Evolutionary conservation across 92 coral and sea anemone species (phyloP), one percentile per base, ranked within the genome.

Genomic region (Diadumene lineata): DNA sequence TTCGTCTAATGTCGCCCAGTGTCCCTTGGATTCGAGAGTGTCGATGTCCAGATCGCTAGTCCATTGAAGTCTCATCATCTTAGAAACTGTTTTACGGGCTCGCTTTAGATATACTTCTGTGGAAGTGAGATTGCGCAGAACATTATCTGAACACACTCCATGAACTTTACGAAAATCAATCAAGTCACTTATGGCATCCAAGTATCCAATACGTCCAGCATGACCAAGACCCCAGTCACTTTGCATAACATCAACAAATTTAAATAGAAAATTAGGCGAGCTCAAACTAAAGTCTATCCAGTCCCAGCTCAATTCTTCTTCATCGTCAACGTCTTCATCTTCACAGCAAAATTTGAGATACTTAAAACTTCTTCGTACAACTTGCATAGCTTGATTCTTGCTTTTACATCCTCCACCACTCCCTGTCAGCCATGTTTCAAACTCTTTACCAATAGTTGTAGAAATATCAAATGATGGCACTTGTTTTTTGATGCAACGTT

Each of bases 1-100:
- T 58, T 85, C 90, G 15, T 44, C 64, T 67, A 80, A 34, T 11
- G 86, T 85, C 31, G 82, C 86, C 90, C 90, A 85, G 85, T 77
- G 78, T 0, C 86, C 74, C 64, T 38, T 81, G 30, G 68, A 18
- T 21, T 75, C 86, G n/a, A 84, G 70, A 24, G 88, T 72, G 27
- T 84, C 85, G 68, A 63, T 80, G 68, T 74, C 89, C 22, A 85
- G 38, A 61, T 85, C 86, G 43, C 63, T 46, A 58, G 68, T 56
- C 79, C 73, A n/a, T 55, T 64, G 32, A 82, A n/a, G n/a, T n/a
- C n/a, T n/a, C n/a, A 80, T 77, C 55, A 60, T 81, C 28, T 86
- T 82, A 27, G 87, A 56, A 27, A 81, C 75, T 22, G 78, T 69
- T 70, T 66, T 86, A 28, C 66, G 65, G 1, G 72, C 76, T 32